Conservation (phyloP, 2,113 vertebrate genomes). For the Zeus faber region DNA sequence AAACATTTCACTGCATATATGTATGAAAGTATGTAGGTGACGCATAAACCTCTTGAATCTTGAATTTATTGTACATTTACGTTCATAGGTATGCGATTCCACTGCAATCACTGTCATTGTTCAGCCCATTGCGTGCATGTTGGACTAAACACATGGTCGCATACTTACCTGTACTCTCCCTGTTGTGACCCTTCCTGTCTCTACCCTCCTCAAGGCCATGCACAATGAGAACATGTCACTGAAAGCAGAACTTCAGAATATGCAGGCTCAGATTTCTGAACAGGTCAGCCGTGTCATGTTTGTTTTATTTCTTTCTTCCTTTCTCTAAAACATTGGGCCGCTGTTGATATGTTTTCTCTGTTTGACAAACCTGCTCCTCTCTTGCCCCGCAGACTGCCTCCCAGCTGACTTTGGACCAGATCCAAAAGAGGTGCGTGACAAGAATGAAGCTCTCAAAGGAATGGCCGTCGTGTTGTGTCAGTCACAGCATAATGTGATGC, state of each 20-base stretch:
- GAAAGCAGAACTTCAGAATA: constrained; percentile 87
- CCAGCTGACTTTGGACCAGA: constrained; percentile 69
- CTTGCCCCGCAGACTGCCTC: constrained; percentile 56
- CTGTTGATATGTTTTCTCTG: not conserved
- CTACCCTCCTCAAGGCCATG: constrained; percentile 74
- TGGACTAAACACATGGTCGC: no score
- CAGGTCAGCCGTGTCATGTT: constrained; percentile 73
- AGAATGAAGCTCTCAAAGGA: not conserved
- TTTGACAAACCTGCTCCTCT: constrained; percentile 22
- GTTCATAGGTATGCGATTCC: no score
- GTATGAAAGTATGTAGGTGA: no score
- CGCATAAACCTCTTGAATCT: no score
- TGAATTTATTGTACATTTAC: no score
- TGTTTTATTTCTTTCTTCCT: not conserved
- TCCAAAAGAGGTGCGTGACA: constrained; percentile 70
- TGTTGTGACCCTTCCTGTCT: not conserved
- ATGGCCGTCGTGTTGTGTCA: not conserved
- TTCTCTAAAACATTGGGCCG: not conserved
- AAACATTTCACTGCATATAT: no score
- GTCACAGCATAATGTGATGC: no score
- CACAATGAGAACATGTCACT: constrained; percentile 88
- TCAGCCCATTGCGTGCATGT: no score
- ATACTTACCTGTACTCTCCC: not conserved
- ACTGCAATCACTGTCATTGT: no score
- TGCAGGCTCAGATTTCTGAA: constrained; percentile 87